Conservation (phyloP, 2,113 vertebrate species). For the Tretioscincus oriximinensis region DNA sequence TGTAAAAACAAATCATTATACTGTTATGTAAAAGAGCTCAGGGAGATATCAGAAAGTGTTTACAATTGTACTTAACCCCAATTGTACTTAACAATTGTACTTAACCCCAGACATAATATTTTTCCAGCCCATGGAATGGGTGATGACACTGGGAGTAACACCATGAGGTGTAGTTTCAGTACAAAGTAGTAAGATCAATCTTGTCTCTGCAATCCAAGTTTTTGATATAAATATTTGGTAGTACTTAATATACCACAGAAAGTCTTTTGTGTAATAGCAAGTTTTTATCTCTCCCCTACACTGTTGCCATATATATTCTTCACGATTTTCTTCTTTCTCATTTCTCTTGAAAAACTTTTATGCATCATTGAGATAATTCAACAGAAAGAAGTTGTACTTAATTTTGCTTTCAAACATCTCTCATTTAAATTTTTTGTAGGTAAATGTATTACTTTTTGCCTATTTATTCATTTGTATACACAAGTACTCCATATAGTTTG, state of each 20-base stretch:
- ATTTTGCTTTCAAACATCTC: not conserved
- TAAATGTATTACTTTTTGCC: not conserved
- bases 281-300: too few relatives aligned
- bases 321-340: not conserved
- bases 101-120: constrained; percentile 57
- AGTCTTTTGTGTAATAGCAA: too few relatives aligned
- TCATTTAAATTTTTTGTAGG: not conserved
- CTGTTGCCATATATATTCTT: too few relatives aligned
- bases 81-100: constrained; percentile 67
- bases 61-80: constrained; percentile 61
- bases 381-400: not conserved
- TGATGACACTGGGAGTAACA: constrained; percentile 60
- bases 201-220: too few relatives aligned
- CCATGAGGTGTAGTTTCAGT: constrained; percentile 49
- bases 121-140: constrained; percentile 52
- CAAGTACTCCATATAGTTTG: not conserved
- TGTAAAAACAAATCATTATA: constrained; percentile 74
- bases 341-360: not conserved
- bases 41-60: constrained; percentile 69
- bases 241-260: too few relatives aligned
- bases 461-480: too few relatives aligned
- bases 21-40: constrained; percentile 59
- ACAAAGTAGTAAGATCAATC: too few relatives aligned
- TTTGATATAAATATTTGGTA: too few relatives aligned
- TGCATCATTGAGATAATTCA: not conserved